phyloP scores from a whole-genome alignment of 1,140 invertebrate species.

The Nautilus pompilius region DNA sequence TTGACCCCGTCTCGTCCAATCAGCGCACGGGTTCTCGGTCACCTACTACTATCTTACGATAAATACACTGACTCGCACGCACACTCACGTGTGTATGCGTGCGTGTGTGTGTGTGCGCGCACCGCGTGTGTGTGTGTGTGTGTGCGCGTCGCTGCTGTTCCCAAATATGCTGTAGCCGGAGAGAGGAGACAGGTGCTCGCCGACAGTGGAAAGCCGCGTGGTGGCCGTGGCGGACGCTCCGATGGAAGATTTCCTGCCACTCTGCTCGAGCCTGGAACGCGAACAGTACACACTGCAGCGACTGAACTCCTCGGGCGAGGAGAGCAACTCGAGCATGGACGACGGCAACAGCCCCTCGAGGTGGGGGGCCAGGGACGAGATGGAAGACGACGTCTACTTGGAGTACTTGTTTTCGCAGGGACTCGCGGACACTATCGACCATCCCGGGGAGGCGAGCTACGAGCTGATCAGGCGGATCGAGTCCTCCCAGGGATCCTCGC shows the following conservation, averaged over 20 bases:
- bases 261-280: constrained; percentile 41
- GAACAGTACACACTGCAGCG: constrained; percentile 46
- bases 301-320: constrained; percentile 47
- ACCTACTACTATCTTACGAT: no score
- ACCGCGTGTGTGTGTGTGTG: no score
- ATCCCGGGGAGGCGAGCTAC: neutral
- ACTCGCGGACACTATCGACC: constrained; percentile 28
- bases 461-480: neutral
- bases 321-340: constrained; percentile 23
- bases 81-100: no score
- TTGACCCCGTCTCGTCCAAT: no score
- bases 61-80: no score
- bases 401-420: constrained; percentile 50
- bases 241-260: constrained; percentile 44
- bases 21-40: no score
- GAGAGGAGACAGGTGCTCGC: no score
- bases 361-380: constrained; percentile 38
- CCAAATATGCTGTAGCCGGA: no score
- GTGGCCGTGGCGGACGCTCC: no score
- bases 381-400: constrained; percentile 40
- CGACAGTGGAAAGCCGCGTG: no score
- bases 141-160: no score
- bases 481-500: neutral
- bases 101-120: no score
- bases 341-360: constrained; percentile 16